Evolutionary conservation across 2,888 invertebrate genomes (phyloP).

Genomic region (Hydrotaea diabolus): DNA sequence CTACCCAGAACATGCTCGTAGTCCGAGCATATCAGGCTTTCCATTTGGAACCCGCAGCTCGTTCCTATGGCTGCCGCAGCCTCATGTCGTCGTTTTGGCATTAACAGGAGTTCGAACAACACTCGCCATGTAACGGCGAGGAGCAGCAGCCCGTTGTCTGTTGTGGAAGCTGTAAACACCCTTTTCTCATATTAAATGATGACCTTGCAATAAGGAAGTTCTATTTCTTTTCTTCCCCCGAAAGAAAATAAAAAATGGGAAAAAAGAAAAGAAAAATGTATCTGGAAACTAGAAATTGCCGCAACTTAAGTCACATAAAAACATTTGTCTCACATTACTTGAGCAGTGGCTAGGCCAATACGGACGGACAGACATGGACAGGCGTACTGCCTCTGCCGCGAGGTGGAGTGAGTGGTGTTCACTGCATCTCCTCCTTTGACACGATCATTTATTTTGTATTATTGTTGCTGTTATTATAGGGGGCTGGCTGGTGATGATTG

Average conservation of each 20-base stretch:
- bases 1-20: conserved; percentile 1
- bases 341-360: neutral
- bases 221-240: conserved; percentile 11
- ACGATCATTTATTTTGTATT: conserved; percentile 46
- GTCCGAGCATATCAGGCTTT: neutral
- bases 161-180: conserved; percentile 17
- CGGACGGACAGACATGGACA: too few relatives aligned
- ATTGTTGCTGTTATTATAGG: conserved; percentile 9
- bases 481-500: neutral
- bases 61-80: neutral
- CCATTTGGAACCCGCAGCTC: neutral
- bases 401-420: neutral
- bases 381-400: neutral
- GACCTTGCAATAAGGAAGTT: conserved; percentile 66
- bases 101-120: conserved; percentile 40
- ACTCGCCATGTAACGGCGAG: conserved; percentile 10
- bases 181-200: conserved; percentile 50
- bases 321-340: conserved; percentile 45
- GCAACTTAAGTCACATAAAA: conserved; percentile 30
- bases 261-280: conserved; percentile 5
- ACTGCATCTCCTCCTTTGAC: conserved; percentile 28
- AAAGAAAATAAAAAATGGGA: neutral
- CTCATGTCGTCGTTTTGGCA: conserved; percentile 9
- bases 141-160: neutral
- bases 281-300: conserved; percentile 16